Base-by-base conservation (phyloP, 2,113 vertebrate species). In the Mohoua ochrocephala region DNA sequence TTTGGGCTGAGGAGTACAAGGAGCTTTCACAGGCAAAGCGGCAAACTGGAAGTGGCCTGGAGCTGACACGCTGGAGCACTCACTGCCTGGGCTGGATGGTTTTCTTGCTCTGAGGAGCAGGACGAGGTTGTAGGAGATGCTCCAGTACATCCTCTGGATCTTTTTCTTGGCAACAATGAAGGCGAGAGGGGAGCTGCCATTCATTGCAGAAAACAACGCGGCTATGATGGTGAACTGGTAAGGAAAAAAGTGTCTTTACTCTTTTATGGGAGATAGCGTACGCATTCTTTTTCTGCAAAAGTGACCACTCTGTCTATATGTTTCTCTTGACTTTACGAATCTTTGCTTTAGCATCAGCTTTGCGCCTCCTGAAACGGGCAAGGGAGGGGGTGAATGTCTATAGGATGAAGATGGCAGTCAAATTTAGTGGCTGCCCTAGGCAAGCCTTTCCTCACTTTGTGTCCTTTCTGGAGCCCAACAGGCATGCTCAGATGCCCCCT, bases 151-250 rank as follows among this genome's bases (percentile, higher is more conserved):
- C 82, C 97, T 99, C 96, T 99, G 99, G 98, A 98, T 99, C 97
- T 98, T 98, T 97, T 97, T 98, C 95, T 84, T 98, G 84, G 97
- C 97, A 60, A 93, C 98, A 80, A 98, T 98, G 98, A 98, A 98
- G 78, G 98, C 97, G 3, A 97, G 96, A 14, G 99, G 98, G 33
- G 99, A 99, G 93, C 97, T 99, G 91, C 99, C 99, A 0, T 98
- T 99, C 97, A 98, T 99, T 65, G 97, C 98, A 4, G 98, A 99
- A 87, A 99, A 99, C 94, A 99, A 99, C 11, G 99, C 99, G 0
- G 99, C 98, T 56, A 98, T 99, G 98, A 95, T 98, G 97, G 99
- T 99, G 87, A 99, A 99, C 98, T 99, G 99, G 99, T 99, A 97
- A 99, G 99, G 97, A 93, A 91, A 77, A 52, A 79, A 19, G 5